A percentile compares a stretch with the other conserved stretches of the same genome.
phyloP scores from a whole-genome alignment of 64 coral and sea anemone species.

The Stichodactyla mertensii region DNA sequence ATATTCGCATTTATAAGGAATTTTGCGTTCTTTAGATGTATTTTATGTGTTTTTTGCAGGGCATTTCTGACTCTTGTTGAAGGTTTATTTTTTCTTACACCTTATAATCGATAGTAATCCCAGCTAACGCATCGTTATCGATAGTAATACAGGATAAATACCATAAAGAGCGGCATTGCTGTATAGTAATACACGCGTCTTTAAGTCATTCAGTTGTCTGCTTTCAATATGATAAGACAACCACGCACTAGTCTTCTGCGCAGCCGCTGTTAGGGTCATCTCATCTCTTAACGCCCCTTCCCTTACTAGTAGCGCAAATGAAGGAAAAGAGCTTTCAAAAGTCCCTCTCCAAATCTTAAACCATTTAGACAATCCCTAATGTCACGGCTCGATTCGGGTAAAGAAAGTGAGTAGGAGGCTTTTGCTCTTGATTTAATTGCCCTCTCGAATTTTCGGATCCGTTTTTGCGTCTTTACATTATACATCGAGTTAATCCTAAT shows the following conservation, averaged over 20 bases:
- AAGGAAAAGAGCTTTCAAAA: no score
- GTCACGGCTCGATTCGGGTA: neutral
- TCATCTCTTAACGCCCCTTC: no score
- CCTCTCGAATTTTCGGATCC: neutral
- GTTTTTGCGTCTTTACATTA: slow-evolving; percentile 6
- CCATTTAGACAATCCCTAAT: neutral
- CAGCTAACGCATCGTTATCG: neutral
- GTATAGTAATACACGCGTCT: neutral
- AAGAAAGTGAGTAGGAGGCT: neutral
- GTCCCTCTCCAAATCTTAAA: neutral
- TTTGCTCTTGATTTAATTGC: neutral
- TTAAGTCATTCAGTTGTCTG: neutral
- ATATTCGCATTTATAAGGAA: neutral
- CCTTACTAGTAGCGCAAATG: no score
- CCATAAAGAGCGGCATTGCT: neutral
- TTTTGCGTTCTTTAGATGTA: no score
- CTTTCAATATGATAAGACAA: neutral
- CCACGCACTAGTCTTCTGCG: neutral
- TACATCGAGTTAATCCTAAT: neutral
- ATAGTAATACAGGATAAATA: neutral
- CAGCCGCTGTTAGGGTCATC: no score
- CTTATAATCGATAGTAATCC: neutral
- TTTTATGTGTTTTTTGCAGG: neutral
- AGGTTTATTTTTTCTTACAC: neutral
- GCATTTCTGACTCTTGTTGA: no score